These are phyloP conservation scores for Abrostola triplasia DNA, from an alignment of 2,888 invertebrate genomes.

Conservation along the genomic window DNA sequence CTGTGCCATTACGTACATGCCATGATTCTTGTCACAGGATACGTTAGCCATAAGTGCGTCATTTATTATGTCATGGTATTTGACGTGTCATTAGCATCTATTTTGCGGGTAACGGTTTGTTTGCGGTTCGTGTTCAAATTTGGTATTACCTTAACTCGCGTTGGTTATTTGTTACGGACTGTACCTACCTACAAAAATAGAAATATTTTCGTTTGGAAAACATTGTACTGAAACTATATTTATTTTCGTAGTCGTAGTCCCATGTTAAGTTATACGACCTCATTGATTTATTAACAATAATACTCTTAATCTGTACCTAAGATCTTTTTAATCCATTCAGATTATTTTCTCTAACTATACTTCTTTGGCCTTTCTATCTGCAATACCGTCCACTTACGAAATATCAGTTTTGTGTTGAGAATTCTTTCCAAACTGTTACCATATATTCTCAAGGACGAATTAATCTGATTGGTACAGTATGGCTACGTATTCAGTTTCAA, in stretches of 20 bases:
- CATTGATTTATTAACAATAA: background rate
- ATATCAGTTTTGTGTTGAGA: too few species aligned
- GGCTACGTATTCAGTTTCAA: too few species aligned
- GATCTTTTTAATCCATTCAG: too few species aligned
- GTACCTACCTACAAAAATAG: too few species aligned
- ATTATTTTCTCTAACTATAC: too few species aligned
- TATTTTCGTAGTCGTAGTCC: background rate
- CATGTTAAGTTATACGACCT: background rate
- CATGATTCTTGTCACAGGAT: constrained; percentile 57
- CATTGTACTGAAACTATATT: background rate
- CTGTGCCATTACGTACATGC: constrained; percentile 41
- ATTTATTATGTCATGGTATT: constrained; percentile 49
- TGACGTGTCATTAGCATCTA: constrained; percentile 44
- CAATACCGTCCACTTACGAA: too few species aligned
- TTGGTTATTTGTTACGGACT: background rate
- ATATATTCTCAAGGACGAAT: too few species aligned
- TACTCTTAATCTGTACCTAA: too few species aligned
- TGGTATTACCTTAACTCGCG: constrained; percentile 28
- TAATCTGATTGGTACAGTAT: too few species aligned
- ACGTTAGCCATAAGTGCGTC: constrained; percentile 49
- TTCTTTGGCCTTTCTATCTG: too few species aligned
- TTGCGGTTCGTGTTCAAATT: constrained; percentile 17
- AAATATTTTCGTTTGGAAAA: background rate
- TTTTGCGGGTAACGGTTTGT: constrained; percentile 44
- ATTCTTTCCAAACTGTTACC: too few species aligned